Evolutionary conservation across 2,797 vertebrate species (phyloP).

Genomic region (Mycteria americana): DNA sequence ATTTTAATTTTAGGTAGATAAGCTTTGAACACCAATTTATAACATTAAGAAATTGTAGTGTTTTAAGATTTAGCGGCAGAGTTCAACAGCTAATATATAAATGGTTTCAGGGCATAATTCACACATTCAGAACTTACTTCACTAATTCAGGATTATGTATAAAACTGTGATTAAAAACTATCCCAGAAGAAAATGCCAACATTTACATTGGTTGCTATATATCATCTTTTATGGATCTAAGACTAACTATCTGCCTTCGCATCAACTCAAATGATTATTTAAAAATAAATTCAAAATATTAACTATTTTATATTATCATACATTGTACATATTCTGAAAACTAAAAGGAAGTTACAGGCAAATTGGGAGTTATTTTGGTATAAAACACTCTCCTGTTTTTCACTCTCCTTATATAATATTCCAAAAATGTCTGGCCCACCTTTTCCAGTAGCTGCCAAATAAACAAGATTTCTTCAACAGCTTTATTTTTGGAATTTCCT

Average conservation of each 20-base stretch:
- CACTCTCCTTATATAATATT: background rate
- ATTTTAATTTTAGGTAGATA: background rate
- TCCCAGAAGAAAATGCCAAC: background rate
- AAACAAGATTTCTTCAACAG: background rate
- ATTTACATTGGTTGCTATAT: background rate
- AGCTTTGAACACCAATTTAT: background rate
- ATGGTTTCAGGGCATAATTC: background rate
- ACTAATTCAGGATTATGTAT: background rate
- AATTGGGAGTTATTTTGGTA: background rate
- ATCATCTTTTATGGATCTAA: background rate
- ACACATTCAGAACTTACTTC: background rate
- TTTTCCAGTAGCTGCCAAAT: background rate
- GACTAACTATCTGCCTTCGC: background rate
- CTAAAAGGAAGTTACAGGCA: background rate
- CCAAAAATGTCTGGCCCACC: background rate
- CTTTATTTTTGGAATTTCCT: conserved; percentile 10
- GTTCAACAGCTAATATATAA: background rate
- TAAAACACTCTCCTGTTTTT: background rate
- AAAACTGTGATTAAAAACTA: background rate
- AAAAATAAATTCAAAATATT: background rate
- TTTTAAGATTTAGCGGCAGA: background rate
- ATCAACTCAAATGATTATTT: background rate
- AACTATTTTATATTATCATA: background rate
- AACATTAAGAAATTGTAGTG: background rate
- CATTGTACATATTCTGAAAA: background rate